Conservation (phyloP, 2,888 invertebrate species). For the Drosophila anomelani region DNA sequence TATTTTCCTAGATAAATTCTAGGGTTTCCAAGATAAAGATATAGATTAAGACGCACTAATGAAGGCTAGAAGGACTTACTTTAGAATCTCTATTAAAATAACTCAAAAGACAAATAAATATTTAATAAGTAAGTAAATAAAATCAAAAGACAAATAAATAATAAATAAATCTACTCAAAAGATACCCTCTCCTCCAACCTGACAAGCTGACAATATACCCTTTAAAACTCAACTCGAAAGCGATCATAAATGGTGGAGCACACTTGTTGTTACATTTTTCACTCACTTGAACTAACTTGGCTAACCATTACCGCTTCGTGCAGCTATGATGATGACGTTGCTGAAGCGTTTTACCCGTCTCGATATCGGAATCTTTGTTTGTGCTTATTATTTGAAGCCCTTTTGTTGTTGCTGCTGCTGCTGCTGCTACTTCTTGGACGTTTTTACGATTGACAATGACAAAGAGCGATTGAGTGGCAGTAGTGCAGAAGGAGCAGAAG, state of each 20-base stretch:
- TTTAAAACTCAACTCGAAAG: background rate
- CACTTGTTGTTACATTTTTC: constrained; percentile 79
- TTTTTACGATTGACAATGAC: constrained; percentile 76
- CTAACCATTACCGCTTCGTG: constrained; percentile 53
- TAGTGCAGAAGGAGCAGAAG: constrained; percentile 6
- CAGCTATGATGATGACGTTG: constrained; percentile 58
- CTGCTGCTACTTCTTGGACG: constrained; percentile 36
- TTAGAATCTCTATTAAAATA: background rate
- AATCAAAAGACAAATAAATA: background rate
- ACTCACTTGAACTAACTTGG: constrained; percentile 79
- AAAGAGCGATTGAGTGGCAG: constrained; percentile 33
- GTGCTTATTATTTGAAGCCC: constrained; percentile 71
- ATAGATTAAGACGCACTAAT: too few relatives aligned
- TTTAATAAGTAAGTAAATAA: too few relatives aligned
- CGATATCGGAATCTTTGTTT: constrained; percentile 78
- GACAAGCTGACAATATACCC: background rate
- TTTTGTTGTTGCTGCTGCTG: constrained; percentile 36
- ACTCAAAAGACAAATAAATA: too few relatives aligned
- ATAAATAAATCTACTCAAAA: background rate
- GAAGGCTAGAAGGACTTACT: fast-evolving
- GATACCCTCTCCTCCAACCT: background rate
- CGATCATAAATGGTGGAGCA: constrained; percentile 24
- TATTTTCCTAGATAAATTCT: too few relatives aligned
- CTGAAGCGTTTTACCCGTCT: constrained; percentile 23
- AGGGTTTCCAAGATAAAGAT: too few relatives aligned